Evolutionary conservation across 1,140 invertebrate genomes (phyloP), one percentile per base, ranked within the genome.

Genomic region (Anoplolepis gracilipes): DNA sequence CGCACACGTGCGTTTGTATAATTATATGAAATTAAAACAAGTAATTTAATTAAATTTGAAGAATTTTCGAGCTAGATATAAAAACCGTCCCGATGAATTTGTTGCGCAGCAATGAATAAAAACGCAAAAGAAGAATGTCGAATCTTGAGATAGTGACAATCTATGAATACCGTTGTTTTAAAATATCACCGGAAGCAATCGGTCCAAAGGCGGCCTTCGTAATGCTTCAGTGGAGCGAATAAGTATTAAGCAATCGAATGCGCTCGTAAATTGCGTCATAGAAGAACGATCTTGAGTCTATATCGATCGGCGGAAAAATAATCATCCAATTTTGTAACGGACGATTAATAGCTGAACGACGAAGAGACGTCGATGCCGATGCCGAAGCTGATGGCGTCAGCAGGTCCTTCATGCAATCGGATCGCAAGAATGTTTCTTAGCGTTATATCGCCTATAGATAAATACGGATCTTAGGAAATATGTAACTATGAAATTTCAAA

Each of bases 171-270:
- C 59, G 39, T 64, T 84, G 72, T 84, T 77, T 8, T 22, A 55
- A 82, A 67, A 62, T 65, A 73, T 69, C 57, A 86, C 69, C 46
- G 67, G 36, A 62, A 84, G 75, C 79, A 85, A 85, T 72, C 70
- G 79, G 42, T 84, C 28, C 69, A 42, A 77, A 65, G 78, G 16
- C 70, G 67, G 55, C 78, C 85, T 86, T 89, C 77, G 84, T 55
- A 22, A 86, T 84, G 88, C 46, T 76, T 88, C 88, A 84, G 55
- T 88, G 87, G 67, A 89, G 77, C 86, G 86, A 39, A 88, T 46
- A 72, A 85, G 57, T 64, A 85, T 86, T 84, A 76, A 64, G 76
- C 77, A 89, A 88, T 89, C 67, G 70, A 88, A 88, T 75, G 75
- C 69, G 70, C 82, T 36, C 59, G 42, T 62, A 69, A 69, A 88